Percentiles rank a stretch among this genome's conserved stretches.
These are phyloP conservation scores for Nipponacmea schrenckii DNA, from an alignment of 2,888 invertebrate species.

Conservation along the genomic window DNA sequence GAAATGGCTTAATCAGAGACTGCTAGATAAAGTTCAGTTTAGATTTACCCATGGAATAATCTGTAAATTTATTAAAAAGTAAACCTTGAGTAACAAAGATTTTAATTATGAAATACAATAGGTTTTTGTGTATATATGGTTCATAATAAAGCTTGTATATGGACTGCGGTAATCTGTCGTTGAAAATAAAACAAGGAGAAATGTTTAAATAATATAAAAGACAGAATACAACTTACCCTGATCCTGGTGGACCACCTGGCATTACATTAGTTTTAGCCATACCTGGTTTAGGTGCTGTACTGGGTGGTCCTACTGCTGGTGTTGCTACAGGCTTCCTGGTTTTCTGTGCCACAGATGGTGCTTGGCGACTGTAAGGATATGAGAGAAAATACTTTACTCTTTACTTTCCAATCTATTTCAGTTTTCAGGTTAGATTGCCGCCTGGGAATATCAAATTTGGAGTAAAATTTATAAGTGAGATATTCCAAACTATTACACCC, in stretches of 20 bases:
- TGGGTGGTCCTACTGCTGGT: not conserved
- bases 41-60: not conserved
- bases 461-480: too few species aligned
- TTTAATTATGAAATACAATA: too few species aligned
- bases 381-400: not conserved
- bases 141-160: too few species aligned
- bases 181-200: too few species aligned
- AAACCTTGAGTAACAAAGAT: not conserved
- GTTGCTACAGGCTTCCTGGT: conserved; percentile 16
- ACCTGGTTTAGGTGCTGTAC: conserved; percentile 9
- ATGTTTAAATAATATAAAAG: too few species aligned
- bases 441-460: too few species aligned
- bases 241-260: conserved; percentile 5
- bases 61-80: not conserved
- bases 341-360: conserved; percentile 15
- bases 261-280: conserved; percentile 5
- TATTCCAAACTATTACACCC: too few species aligned
- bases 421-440: too few species aligned
- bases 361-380: conserved; percentile 10
- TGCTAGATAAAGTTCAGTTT: not conserved
- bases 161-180: too few species aligned
- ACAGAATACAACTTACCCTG: not conserved
- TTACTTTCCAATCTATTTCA: too few species aligned
- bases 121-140: too few species aligned
- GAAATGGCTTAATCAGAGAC: conserved; percentile 1